Evolutionary conservation across 2,113 vertebrate species (phyloP).

Genomic region (Syngnathus floridae): DNA sequence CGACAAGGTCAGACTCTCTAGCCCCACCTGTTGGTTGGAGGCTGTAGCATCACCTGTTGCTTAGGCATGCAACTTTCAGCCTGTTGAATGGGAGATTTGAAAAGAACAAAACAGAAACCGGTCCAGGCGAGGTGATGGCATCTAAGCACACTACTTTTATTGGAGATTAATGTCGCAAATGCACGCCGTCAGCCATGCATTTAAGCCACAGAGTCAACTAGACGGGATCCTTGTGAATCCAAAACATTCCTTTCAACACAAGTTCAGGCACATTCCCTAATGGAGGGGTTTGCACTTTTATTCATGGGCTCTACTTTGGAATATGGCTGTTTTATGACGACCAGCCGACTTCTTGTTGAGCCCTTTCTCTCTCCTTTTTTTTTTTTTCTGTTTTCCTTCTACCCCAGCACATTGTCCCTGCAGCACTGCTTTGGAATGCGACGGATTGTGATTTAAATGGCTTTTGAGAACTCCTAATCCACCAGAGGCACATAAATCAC

Average conservation of each 20-base stretch:
- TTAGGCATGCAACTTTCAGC: background rate
- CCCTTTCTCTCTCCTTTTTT: slow-evolving; percentile 16
- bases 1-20: background rate
- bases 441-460: slow-evolving; percentile 64
- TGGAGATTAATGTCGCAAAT: slow-evolving; percentile 5
- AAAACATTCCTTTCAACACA: slow-evolving; percentile 71
- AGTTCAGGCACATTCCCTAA: slow-evolving; percentile 73
- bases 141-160: slow-evolving; percentile 2
- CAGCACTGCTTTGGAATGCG: slow-evolving; percentile 46
- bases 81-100: background rate
- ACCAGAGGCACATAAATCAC: slow-evolving; percentile 66
- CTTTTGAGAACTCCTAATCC: slow-evolving; percentile 60
- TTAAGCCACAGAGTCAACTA: slow-evolving; percentile 28
- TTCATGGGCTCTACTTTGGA: slow-evolving; percentile 62
- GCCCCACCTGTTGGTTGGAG: background rate
- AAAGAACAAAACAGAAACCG: background rate
- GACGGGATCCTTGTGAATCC: slow-evolving; percentile 61
- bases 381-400: slow-evolving; percentile 19
- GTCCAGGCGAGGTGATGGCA: background rate
- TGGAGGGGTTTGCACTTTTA: slow-evolving; percentile 71
- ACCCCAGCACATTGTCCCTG: slow-evolving; percentile 54
- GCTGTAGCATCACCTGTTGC: background rate
- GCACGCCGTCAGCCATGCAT: slow-evolving; percentile 12
- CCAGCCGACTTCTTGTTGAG: slow-evolving; percentile 48
- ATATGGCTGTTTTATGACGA: slow-evolving; percentile 60